Percentiles rank a stretch among this genome's conserved stretches.
Evolutionary conservation across 2,113 vertebrate genomes (phyloP).

Genomic region (Psittacus erithacus): DNA sequence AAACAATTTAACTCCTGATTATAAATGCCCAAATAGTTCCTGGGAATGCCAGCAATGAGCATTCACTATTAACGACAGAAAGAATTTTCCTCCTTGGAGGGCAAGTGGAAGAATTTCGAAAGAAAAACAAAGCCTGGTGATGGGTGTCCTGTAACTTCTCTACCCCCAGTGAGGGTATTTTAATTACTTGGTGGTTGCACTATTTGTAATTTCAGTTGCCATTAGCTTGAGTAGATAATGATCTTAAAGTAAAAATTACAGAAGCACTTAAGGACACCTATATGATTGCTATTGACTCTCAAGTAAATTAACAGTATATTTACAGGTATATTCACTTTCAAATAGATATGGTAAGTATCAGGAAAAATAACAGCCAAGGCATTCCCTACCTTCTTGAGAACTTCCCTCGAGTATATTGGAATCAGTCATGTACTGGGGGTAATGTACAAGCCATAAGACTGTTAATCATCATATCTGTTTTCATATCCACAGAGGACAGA

Average conservation of each 20-base stretch:
- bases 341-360: neutral
- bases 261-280: neutral
- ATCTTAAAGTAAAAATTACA: neutral
- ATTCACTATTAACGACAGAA: neutral
- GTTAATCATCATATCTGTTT: neutral
- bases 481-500: neutral
- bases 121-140: neutral
- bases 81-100: neutral
- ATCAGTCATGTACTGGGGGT: neutral
- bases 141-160: neutral
- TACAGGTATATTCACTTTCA: neutral
- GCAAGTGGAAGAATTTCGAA: neutral
- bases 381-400: neutral
- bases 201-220: neutral
- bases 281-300: neutral
- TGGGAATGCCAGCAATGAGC: neutral
- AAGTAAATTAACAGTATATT: neutral
- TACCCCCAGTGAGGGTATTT: neutral
- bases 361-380: neutral
- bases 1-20: neutral
- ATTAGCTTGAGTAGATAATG: neutral
- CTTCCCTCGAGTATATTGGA: neutral
- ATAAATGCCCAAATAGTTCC: neutral
- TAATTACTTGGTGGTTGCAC: neutral
- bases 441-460: neutral